Base-by-base conservation (phyloP, 2,113 vertebrate genomes). In the Bubo blakistoni region DNA sequence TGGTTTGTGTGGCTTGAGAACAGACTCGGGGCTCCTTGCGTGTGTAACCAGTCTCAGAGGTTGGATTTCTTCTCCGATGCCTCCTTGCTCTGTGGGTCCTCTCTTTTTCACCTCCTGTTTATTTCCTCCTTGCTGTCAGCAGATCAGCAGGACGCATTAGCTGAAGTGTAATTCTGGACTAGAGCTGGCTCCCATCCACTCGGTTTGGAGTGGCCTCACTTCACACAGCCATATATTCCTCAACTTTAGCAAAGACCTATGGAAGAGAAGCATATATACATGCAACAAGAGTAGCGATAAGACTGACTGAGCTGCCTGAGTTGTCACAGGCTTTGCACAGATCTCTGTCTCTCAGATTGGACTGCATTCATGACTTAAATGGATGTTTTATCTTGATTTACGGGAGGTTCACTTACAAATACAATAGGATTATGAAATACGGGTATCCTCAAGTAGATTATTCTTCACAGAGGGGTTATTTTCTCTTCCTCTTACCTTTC, bases 71-170 rank as follows among this genome's bases (percentile, higher is more conserved):
- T 94, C 84, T 87, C 66, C 81, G 71, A 11, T 79, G 58, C 44
- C 81, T 94, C 58, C 49, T 87, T 90, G 81, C 90, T 89, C 90
- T 94, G 89, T 94, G 87, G 90, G 87, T 91, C 93, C 87, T 94
- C 86, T 84, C 86, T 94, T 95, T 93, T 65, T 88, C 93, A 91
- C 90, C 87, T 95, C 81, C 86, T 92, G 89, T 96, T 96, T 94
- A 85, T 85, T 96, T 95, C 84, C 73, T 96, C 61, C 70, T 79
- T 87, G 86, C 96, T 96, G 92, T 97, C 94, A 96, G 90, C 93
- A 85, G 78, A 95, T 89, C 94, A 96, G 93, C 90, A 91, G 91
- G 96, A 91, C 1, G 6, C 51, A 62, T 83, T 91, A 94, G 82
- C 92, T 89, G 83, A 94, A 92, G 76, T 6, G 0, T 92, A 94